Percentiles rank a stretch among this genome's conserved stretches.
Evolutionary conservation across 2,888 invertebrate genomes (phyloP).

Genomic region (Eupithecia centaureata): DNA sequence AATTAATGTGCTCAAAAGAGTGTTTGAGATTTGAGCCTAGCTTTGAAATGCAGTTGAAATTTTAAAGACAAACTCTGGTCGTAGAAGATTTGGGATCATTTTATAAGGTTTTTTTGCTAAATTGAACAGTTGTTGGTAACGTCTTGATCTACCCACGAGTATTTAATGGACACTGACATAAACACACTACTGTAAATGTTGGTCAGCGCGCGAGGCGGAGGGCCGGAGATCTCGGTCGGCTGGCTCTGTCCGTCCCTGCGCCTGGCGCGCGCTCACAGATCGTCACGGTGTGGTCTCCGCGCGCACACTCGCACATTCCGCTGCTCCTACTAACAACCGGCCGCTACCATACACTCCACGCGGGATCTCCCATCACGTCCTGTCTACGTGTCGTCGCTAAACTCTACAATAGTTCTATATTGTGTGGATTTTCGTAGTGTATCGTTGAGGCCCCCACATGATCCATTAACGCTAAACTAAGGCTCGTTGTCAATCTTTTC

Average conservation of each 20-base stretch:
- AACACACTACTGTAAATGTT: constrained; percentile 20
- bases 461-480: constrained; percentile 77
- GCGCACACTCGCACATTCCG: constrained; percentile 80
- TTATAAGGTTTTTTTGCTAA: neutral
- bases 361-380: constrained; percentile 45
- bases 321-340: constrained; percentile 79
- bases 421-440: constrained; percentile 53
- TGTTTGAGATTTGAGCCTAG: neutral
- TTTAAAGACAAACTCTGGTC: neutral
- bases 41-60: neutral
- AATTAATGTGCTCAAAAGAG: too few relatives aligned
- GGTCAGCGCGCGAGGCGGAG: constrained; percentile 49
- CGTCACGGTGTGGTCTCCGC: constrained; percentile 80
- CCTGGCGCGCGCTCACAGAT: neutral
- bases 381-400: constrained; percentile 38
- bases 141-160: constrained; percentile 18
- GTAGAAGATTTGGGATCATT: too few relatives aligned
- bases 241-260: too few relatives aligned
- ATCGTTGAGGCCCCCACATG: constrained; percentile 66
- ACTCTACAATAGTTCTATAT: constrained; percentile 27
- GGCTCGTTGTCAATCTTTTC: constrained; percentile 72
- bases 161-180: constrained; percentile 33
- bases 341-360: constrained; percentile 63
- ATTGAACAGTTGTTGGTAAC: neutral
- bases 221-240: too few relatives aligned